These are phyloP conservation scores for Oryzias curvinotus DNA, from an alignment of 2,113 vertebrate genomes.

Conservation along the genomic window DNA sequence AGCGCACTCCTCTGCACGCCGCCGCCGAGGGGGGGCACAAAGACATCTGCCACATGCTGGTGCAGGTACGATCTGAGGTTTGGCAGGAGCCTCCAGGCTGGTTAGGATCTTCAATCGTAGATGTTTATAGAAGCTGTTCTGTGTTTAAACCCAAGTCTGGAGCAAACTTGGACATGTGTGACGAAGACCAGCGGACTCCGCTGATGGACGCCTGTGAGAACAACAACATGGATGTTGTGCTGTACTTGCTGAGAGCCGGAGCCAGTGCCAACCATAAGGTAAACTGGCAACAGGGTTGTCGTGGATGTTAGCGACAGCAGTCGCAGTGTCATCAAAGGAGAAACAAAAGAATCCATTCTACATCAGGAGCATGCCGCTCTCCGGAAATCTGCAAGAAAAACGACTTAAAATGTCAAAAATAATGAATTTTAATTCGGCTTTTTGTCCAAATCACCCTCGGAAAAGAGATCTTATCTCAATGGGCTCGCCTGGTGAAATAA, in stretches of 20 bases:
- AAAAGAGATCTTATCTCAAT: too few relatives aligned
- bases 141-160: constrained; percentile 82
- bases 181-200: constrained; percentile 94
- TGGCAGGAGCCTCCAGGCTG: too few relatives aligned
- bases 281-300: not conserved
- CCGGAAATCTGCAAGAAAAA: too few relatives aligned
- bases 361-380: too few relatives aligned
- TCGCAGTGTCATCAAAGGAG: too few relatives aligned
- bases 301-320: not conserved
- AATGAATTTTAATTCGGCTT: not conserved
- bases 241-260: constrained; percentile 94
- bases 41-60: constrained; percentile 96
- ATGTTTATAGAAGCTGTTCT: not conserved
- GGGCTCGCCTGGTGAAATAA: too few relatives aligned
- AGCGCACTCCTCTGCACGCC: constrained; percentile 91
- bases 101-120: not conserved
- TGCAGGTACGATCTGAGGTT: constrained; percentile 78
- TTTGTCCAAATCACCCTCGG: too few relatives aligned
- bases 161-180: constrained; percentile 94
- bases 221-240: constrained; percentile 92
- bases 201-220: constrained; percentile 98
- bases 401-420: not conserved
- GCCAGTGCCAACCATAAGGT: constrained; percentile 93
- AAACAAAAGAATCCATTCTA: too few relatives aligned
- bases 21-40: constrained; percentile 90